A percentile compares a stretch with the other conserved stretches of the same genome.
phyloP scores from a whole-genome alignment of 2,797 vertebrate genomes.

The Tapera naevia region DNA sequence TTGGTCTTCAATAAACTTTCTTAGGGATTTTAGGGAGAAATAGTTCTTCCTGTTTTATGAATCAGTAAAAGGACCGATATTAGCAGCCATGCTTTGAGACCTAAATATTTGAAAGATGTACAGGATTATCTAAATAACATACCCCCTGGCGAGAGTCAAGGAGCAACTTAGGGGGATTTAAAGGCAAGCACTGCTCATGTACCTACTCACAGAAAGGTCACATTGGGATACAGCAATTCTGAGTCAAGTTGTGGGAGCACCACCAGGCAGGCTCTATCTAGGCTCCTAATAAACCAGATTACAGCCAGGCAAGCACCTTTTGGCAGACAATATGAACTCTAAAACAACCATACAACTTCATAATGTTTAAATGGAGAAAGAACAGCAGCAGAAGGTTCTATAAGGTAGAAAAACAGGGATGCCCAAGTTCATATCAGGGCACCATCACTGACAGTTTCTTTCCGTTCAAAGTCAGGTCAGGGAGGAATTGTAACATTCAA shows the following conservation, averaged over 20 bases:
- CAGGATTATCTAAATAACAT: not conserved
- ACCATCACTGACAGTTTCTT: not conserved
- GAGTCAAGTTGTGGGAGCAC: not conserved
- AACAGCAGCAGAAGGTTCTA: not conserved
- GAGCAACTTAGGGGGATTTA: fast-evolving
- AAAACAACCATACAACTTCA: not conserved
- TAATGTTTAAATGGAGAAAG: not conserved
- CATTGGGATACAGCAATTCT: not conserved
- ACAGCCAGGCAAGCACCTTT: not conserved
- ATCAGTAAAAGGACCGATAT: not conserved
- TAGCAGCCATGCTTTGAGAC: not conserved
- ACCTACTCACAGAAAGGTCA: not conserved
- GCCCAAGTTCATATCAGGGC: not conserved
- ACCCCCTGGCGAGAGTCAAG: not conserved
- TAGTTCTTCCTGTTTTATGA: not conserved
- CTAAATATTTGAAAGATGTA: not conserved
- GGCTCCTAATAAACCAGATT: constrained; percentile 1
- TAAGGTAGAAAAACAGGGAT: not conserved
- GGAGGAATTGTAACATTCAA: not conserved
- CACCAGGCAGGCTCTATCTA: not conserved
- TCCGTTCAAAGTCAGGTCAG: not conserved
- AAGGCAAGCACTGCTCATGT: not conserved
- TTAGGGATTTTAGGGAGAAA: not conserved
- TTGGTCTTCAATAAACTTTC: not conserved
- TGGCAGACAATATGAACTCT: not conserved